Percentiles rank a stretch among this genome's conserved stretches.
These are phyloP conservation scores for Mastomys natalensis DNA, from an alignment of 2,113 vertebrate species.

Conservation along the genomic window DNA sequence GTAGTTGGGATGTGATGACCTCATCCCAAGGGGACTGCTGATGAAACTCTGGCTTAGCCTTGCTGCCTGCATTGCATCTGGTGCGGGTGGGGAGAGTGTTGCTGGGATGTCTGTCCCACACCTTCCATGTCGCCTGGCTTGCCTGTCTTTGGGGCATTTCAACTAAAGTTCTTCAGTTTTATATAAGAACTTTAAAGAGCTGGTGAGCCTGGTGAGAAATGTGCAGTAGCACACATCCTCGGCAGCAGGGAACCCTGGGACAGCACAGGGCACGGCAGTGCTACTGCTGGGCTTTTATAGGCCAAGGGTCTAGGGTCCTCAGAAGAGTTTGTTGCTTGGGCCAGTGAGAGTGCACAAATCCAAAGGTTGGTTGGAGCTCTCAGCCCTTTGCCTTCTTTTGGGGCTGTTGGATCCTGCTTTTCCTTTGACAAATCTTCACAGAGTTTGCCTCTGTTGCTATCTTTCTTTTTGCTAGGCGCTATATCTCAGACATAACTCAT, in stretches of 20 bases:
- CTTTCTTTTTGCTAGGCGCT: neutral
- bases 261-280: neutral
- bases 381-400: neutral
- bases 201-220: slow-evolving; percentile 72
- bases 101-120: slow-evolving; percentile 65
- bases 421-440: neutral
- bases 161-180: slow-evolving; percentile 84
- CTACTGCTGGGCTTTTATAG: neutral
- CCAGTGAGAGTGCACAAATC: neutral
- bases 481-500: neutral
- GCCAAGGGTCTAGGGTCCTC: slow-evolving; percentile 27
- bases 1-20: slow-evolving; percentile 69
- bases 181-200: slow-evolving; percentile 77
- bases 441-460: slow-evolving; percentile 13
- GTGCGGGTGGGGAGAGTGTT: slow-evolving; percentile 60
- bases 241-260: slow-evolving; percentile 6
- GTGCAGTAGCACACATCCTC: neutral
- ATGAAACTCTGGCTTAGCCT: slow-evolving; percentile 87
- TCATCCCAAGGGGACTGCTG: slow-evolving; percentile 83
- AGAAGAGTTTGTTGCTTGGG: neutral
- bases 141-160: slow-evolving; percentile 84
- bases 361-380: neutral
- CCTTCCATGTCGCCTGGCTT: slow-evolving; percentile 75
- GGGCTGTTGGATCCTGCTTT: neutral
- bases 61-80: slow-evolving; percentile 70